Conservation (phyloP, 2,113 vertebrate species). For the Pedionomus torquatus region DNA sequence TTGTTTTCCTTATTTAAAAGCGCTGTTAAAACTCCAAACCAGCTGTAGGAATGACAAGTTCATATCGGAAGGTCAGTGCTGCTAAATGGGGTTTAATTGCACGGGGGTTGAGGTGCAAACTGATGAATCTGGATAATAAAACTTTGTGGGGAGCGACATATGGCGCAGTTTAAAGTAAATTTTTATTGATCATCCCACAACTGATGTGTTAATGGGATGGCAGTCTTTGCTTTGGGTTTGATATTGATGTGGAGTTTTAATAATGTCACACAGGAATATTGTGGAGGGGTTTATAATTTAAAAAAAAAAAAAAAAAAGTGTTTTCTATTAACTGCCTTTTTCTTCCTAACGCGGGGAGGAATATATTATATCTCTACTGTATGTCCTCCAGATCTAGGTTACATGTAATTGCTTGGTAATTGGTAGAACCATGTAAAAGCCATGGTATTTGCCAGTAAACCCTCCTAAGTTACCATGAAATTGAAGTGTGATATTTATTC, state of each 20-base stretch:
- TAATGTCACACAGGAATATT: conserved; percentile 24
- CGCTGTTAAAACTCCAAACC: conserved; percentile 13
- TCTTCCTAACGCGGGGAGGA: neutral
- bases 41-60: conserved; percentile 46
- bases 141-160: conserved; percentile 51
- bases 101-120: conserved; percentile 10
- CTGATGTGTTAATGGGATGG: conserved; percentile 37
- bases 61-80: conserved; percentile 3
- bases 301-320: neutral
- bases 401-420: conserved; percentile 65
- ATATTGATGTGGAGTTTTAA: neutral
- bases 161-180: conserved; percentile 29
- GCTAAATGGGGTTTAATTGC: conserved; percentile 64
- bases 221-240: neutral
- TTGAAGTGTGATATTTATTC: conserved; percentile 64
- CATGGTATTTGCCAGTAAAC: conserved; percentile 61
- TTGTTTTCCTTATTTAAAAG: conserved; percentile 10
- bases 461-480: conserved; percentile 63
- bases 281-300: neutral
- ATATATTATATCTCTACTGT: neutral
- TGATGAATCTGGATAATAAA: conserved; percentile 28
- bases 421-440: conserved; percentile 66
- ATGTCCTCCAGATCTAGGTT: conserved; percentile 57
- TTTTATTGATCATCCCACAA: conserved; percentile 21
- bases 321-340: conserved; percentile 9